Percentiles rank a stretch among this genome's conserved stretches.
These are phyloP conservation scores for Crotalus tigris DNA, from an alignment of 2,113 vertebrate genomes.

Conservation along the genomic window DNA sequence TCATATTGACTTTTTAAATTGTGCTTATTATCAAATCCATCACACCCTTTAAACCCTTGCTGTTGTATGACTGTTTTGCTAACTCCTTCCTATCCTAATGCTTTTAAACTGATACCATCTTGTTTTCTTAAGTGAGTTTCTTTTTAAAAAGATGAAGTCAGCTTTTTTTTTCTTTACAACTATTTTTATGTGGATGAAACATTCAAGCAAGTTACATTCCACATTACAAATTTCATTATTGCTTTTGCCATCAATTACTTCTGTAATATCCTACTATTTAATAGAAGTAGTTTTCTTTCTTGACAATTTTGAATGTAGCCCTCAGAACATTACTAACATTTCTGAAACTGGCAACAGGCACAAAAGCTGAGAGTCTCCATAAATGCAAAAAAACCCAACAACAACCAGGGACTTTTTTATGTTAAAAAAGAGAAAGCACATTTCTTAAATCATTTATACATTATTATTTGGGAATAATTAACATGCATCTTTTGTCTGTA, in stretches of 20 bases:
- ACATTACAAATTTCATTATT: constrained; percentile 56
- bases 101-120: constrained; percentile 51
- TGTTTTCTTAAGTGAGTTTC: constrained; percentile 53
- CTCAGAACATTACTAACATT: constrained; percentile 16
- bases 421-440: not conserved
- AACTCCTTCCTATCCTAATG: constrained; percentile 44
- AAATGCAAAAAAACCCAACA: not conserved
- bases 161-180: constrained; percentile 47
- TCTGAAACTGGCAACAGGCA: not conserved
- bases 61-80: constrained; percentile 42
- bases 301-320: constrained; percentile 22
- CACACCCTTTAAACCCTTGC: constrained; percentile 3
- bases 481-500: not conserved
- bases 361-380: constrained; percentile 14
- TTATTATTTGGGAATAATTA: not conserved
- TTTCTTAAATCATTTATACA: not conserved
- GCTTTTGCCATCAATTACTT: constrained; percentile 45
- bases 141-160: constrained; percentile 50
- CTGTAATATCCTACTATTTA: constrained; percentile 38
- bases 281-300: not conserved
- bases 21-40: constrained; percentile 12
- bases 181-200: constrained; percentile 43
- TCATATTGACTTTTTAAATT: not conserved
- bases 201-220: constrained; percentile 38
- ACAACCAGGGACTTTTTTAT: not conserved